Conservation (phyloP, 2,888 invertebrate genomes). For the Meiosimyza platycephala region DNA sequence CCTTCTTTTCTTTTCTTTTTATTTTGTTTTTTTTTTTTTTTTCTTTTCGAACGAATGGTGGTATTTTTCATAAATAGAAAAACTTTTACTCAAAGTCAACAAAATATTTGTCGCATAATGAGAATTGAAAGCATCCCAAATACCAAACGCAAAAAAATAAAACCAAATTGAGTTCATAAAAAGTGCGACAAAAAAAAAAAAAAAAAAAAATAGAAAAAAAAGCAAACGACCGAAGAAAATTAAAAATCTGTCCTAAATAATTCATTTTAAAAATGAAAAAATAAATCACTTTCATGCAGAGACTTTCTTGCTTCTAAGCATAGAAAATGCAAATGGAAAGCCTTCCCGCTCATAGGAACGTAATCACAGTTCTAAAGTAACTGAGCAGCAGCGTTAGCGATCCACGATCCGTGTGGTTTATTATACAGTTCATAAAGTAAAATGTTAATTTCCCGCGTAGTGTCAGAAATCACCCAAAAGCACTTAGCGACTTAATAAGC, state of each 20-base stretch:
- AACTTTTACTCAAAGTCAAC: not conserved
- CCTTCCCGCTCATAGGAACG: not conserved
- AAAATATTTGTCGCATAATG: not conserved
- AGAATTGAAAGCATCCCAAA: constrained; percentile 19
- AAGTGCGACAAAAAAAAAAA: not conserved
- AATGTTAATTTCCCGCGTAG: constrained; percentile 31
- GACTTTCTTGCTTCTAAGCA: constrained; percentile 46
- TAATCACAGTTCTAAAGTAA: not conserved
- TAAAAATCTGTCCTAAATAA: constrained; percentile 61
- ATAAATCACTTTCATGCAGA: constrained; percentile 59
- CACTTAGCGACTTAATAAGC: constrained; percentile 43
- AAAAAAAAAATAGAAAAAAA: constrained; percentile 4
- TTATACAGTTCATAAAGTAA: constrained; percentile 38
- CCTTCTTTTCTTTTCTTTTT: too few species aligned
- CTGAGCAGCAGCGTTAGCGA: too few species aligned
- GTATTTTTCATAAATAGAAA: not conserved
- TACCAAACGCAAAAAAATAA: not conserved
- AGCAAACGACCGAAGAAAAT: constrained; percentile 45
- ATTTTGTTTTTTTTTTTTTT: not conserved
- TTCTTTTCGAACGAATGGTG: not conserved
- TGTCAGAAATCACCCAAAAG: constrained; percentile 24
- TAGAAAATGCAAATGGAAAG: constrained; percentile 10
- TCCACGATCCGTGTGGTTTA: constrained; percentile 33
- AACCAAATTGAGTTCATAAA: constrained; percentile 46
- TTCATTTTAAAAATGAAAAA: constrained; percentile 61